Percentiles rank a stretch among this genome's conserved stretches.
phyloP scores from a whole-genome alignment of 2,888 invertebrate species.

The Chesias legatella region DNA sequence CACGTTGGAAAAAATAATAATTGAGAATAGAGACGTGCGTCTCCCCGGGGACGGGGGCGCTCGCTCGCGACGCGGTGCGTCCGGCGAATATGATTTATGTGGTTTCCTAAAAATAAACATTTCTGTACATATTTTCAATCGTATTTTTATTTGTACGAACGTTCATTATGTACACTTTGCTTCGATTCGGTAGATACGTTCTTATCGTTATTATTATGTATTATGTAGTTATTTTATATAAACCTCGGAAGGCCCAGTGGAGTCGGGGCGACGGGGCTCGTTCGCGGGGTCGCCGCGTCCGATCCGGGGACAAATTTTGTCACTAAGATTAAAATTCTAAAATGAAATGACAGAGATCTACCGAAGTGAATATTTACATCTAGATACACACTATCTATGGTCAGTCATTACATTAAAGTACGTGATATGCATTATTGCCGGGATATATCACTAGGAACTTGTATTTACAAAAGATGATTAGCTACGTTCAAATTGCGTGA shows the following conservation, averaged over 20 bases:
- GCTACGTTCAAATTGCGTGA: constrained; percentile 35
- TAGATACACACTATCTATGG: constrained; percentile 36
- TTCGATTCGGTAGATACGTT: constrained; percentile 23
- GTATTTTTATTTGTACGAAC: constrained; percentile 68
- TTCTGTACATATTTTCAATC: constrained; percentile 78
- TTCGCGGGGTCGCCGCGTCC: constrained; percentile 15
- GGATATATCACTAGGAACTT: constrained; percentile 61
- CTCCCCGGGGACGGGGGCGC: constrained; percentile 52
- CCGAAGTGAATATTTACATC: constrained; percentile 26
- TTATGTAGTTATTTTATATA: constrained; percentile 40
- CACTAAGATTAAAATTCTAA: constrained; percentile 54
- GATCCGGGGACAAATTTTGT: constrained; percentile 49
- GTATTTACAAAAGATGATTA: constrained; percentile 57
- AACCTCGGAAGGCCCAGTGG: constrained; percentile 55
- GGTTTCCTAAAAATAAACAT: constrained; percentile 74
- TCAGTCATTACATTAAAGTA: constrained; percentile 59
- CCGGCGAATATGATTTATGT: constrained; percentile 47
- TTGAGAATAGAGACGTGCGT: constrained; percentile 70
- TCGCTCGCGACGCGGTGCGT: constrained; percentile 63
- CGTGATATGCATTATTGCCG: constrained; percentile 78
- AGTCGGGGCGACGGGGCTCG: constrained; percentile 24
- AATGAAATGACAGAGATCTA: constrained; percentile 26
- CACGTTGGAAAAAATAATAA: constrained; percentile 75
- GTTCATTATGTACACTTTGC: constrained; percentile 25
- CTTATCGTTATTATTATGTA: constrained; percentile 17